phyloP scores from a whole-genome alignment of 2,113 vertebrate species.

The Dipodomys ordii region DNA sequence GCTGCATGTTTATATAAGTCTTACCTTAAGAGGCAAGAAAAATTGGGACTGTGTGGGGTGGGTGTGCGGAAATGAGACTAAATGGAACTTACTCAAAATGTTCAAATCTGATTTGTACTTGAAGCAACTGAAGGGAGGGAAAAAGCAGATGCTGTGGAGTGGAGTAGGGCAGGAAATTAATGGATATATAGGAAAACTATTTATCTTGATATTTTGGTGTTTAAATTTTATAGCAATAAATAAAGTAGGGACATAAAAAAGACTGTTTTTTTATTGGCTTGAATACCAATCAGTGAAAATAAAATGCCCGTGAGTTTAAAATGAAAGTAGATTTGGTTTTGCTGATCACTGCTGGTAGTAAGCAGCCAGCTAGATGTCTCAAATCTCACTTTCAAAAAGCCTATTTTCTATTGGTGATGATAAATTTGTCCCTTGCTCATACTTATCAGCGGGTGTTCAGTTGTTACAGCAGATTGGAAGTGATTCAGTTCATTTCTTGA shows the following conservation, averaged over 20 bases:
- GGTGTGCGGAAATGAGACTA: neutral
- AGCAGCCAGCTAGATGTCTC: conserved; percentile 67
- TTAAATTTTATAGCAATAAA: conserved; percentile 69
- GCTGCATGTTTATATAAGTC: conserved; percentile 13
- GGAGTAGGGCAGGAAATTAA: conserved; percentile 48
- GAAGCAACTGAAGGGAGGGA: conserved; percentile 22
- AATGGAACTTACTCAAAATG: neutral
- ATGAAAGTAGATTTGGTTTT: conserved; percentile 75
- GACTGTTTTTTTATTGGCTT: conserved; percentile 34
- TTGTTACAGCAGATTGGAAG: conserved; percentile 77
- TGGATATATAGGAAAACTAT: conserved; percentile 28
- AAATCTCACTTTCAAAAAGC: conserved; percentile 79
- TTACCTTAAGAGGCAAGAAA: conserved; percentile 48
- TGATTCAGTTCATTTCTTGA: conserved; percentile 77
- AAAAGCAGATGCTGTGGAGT: neutral
- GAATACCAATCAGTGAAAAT: conserved; percentile 71
- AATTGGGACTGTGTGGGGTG: conserved; percentile 39
- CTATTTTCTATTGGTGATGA: conserved; percentile 78
- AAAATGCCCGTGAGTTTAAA: conserved; percentile 69
- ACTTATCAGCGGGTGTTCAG: conserved; percentile 81
- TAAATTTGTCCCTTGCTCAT: conserved; percentile 78
- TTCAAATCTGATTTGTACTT: conserved; percentile 26
- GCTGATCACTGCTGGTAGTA: conserved; percentile 64
- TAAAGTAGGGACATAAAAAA: conserved; percentile 57
- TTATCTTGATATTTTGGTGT: conserved; percentile 64